Evolutionary conservation across 2,797 vertebrate genomes (phyloP).

Genomic region (Tapirus indicus): DNA sequence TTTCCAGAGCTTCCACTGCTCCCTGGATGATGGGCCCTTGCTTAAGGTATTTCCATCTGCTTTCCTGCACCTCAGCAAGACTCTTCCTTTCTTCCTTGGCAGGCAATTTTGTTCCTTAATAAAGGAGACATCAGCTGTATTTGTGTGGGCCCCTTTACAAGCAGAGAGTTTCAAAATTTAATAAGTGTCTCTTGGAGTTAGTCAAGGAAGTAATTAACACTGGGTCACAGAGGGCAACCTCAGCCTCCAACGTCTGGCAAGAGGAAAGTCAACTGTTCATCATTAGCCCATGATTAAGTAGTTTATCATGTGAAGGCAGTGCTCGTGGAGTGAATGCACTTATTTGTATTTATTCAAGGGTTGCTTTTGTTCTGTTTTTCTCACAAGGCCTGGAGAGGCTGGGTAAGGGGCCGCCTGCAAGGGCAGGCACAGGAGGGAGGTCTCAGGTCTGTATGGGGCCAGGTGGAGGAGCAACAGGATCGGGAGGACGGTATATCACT

Average conservation of each 20-base stretch:
- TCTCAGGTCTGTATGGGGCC: neutral
- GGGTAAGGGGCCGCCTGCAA: neutral
- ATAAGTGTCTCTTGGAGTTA: conserved; percentile 86
- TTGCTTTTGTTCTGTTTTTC: conserved; percentile 40
- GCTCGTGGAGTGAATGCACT: conserved; percentile 59
- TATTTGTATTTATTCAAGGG: conserved; percentile 76
- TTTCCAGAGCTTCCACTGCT: neutral
- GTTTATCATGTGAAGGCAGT: conserved; percentile 82
- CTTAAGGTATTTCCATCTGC: neutral
- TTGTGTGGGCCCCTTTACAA: conserved; percentile 78
- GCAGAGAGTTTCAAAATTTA: conserved; percentile 87
- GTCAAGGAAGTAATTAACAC: conserved; percentile 89
- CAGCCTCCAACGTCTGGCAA: conserved; percentile 76
- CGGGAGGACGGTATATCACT: neutral
- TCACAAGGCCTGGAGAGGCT: neutral
- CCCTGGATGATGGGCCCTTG: neutral
- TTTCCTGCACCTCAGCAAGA: neutral
- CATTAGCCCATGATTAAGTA: conserved; percentile 85
- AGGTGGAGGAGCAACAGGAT: neutral
- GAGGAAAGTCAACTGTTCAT: conserved; percentile 75
- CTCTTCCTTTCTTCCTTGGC: neutral
- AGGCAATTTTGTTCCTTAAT: conserved; percentile 48
- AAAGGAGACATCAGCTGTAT: conserved; percentile 38
- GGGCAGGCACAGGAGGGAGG: neutral
- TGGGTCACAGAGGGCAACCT: conserved; percentile 79